Evolutionary conservation across 2,113 vertebrate genomes (phyloP), one percentile per base, ranked within the genome.

Genomic region (Lamprotornis superbus): DNA sequence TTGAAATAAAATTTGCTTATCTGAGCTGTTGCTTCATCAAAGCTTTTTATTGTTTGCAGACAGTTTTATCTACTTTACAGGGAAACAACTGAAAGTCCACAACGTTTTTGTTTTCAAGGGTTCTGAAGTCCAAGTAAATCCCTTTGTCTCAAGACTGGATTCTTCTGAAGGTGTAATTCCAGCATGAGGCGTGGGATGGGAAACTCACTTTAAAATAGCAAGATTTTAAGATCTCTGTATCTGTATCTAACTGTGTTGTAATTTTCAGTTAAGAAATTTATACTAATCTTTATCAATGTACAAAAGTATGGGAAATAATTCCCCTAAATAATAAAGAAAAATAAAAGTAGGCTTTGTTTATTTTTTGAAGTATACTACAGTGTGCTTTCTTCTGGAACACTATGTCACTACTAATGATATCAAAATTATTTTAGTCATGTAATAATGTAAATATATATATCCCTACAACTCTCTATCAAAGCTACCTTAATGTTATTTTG

Each of bases 51-150:
- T 87, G 6, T 61, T 80, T 93, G 21, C 14, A 40, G 23, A 1
- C 16, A n/a, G 11, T 63, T 83, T 67, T 50, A 76, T 49, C 42
- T 63, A 31, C 13, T 84, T 91, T 57, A 40, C 10, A 56, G 33
- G 71, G 46, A 89, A 89, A 60, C 3, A 73, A 37, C 5, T 44
- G 21, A 30, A 91, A 81, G 8, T 11, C 40, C 65, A 52, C 10
- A 52, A 4, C 3, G 5, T 50, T 46, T 75, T 25, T 55, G 4
- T 5, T 67, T 82, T 39, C 0, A 2, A 19, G 8, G 8, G 2
- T 89, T 37, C 44, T 33, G 8, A 44, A 44, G 8, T 30, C 28
- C 3, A 3, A 11, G 2, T 46, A 87, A 89, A 89, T 55, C 8
- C 10, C 20, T 71, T 6, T 2, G 13, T 5, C 15, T 73, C 25